Conservation (phyloP, 2,797 vertebrate species). For the Catamblyrhynchus diadema region DNA sequence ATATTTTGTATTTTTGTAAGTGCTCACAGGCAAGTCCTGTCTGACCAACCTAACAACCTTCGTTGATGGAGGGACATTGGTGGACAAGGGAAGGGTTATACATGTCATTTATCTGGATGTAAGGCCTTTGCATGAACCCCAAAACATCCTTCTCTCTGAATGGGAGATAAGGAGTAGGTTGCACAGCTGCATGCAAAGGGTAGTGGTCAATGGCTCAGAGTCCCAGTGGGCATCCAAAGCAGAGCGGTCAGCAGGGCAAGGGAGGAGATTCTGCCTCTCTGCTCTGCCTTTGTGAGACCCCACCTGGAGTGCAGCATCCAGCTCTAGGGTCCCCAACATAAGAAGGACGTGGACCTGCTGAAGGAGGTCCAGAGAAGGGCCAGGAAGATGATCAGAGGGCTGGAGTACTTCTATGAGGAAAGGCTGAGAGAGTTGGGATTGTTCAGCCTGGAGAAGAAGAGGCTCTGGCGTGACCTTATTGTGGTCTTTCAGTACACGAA, state of each 20-base stretch:
- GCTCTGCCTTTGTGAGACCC: neutral
- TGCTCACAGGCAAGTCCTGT: neutral
- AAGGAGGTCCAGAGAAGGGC: neutral
- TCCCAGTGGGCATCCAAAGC: neutral
- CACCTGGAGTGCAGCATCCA: neutral
- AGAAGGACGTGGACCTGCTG: rapidly evolving
- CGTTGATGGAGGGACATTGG: neutral
- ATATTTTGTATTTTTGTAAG: neutral
- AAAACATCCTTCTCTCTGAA: neutral
- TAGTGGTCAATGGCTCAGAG: neutral
- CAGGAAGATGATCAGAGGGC: neutral
- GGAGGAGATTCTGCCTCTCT: neutral
- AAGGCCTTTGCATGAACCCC: neutral
- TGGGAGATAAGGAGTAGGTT: neutral
- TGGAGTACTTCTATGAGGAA: neutral
- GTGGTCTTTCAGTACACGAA: neutral
- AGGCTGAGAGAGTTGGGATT: neutral
- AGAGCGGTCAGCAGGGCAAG: rapidly evolving
- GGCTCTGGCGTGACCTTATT: neutral
- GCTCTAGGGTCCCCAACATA: neutral
- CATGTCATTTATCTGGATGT: neutral
- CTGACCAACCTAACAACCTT: neutral
- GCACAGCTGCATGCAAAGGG: neutral
- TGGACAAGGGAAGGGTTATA: neutral
- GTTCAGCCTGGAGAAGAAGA: neutral